phyloP scores from a whole-genome alignment of 2,113 vertebrate genomes.

The Poecile atricapillus region DNA sequence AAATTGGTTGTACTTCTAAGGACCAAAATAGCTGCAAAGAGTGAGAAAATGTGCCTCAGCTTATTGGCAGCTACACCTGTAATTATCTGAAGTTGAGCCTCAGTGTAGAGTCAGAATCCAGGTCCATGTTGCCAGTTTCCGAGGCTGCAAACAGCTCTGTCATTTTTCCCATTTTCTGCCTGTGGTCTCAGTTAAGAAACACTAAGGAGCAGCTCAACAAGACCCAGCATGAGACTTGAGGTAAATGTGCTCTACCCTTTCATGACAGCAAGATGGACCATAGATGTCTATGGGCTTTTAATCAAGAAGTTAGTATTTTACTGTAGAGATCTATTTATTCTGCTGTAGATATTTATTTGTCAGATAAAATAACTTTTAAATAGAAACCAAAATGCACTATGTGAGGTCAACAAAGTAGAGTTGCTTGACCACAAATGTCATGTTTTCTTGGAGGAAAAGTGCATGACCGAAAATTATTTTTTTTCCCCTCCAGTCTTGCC shows the following conservation, averaged over 20 bases:
- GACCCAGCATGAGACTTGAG: rapidly evolving
- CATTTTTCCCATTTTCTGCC: not conserved
- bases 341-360: not conserved
- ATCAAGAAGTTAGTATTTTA: not conserved
- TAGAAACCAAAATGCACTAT: not conserved
- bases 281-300: not conserved
- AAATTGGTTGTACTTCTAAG: not conserved
- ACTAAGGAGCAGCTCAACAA: not conserved
- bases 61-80: slow-evolving; percentile 19
- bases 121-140: not conserved
- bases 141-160: not conserved
- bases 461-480: not conserved
- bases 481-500: not conserved
- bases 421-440: not conserved
- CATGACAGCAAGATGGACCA: rapidly evolving
- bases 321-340: not conserved
- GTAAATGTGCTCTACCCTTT: rapidly evolving
- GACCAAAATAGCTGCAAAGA: not conserved
- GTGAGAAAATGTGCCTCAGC: not conserved
- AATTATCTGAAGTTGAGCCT: slow-evolving; percentile 1
- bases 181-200: not conserved
- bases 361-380: not conserved
- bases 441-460: not conserved
- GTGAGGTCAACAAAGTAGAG: not conserved
- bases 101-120: not conserved